Conservation (phyloP, 2,113 vertebrate genomes). For the Trichechus manatus region DNA sequence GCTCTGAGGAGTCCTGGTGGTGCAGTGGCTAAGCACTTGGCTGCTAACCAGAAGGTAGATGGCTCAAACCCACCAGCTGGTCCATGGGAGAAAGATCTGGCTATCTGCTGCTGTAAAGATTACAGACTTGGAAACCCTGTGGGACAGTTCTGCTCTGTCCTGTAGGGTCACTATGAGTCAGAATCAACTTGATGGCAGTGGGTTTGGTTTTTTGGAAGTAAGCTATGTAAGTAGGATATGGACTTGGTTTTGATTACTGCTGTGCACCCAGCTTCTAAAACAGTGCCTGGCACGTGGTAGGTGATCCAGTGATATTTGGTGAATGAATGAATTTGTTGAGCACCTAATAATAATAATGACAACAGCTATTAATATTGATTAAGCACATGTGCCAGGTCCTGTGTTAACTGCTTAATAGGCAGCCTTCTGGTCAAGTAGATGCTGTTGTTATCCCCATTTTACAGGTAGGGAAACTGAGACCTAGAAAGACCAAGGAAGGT, state of each 20-base stretch:
- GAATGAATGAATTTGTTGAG: neutral
- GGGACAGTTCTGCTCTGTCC: neutral
- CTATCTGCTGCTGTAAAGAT: neutral
- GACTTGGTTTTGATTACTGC: neutral
- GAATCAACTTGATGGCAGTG: neutral
- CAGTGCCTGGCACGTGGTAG: neutral
- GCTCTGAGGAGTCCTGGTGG: neutral
- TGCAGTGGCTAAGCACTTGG: neutral
- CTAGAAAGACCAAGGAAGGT: neutral
- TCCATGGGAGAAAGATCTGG: neutral
- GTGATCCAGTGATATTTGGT: neutral
- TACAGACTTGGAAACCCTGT: neutral
- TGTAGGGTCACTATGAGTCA: neutral
- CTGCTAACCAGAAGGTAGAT: no score
- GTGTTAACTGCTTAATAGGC: neutral
- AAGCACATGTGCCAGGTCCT: neutral
- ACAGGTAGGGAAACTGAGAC: neutral
- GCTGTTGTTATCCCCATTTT: accelerated
- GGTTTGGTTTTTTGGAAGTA: neutral
- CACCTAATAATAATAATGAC: no score
- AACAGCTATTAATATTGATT: neutral
- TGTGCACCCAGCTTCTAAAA: no score
- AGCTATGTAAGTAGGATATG: neutral
- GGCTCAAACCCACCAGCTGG: neutral
- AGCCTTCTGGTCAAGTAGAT: neutral